Evolutionary conservation across 1,140 invertebrate genomes (phyloP), one percentile per base, ranked within the genome.

Genomic region (Helicoverpa zea): DNA sequence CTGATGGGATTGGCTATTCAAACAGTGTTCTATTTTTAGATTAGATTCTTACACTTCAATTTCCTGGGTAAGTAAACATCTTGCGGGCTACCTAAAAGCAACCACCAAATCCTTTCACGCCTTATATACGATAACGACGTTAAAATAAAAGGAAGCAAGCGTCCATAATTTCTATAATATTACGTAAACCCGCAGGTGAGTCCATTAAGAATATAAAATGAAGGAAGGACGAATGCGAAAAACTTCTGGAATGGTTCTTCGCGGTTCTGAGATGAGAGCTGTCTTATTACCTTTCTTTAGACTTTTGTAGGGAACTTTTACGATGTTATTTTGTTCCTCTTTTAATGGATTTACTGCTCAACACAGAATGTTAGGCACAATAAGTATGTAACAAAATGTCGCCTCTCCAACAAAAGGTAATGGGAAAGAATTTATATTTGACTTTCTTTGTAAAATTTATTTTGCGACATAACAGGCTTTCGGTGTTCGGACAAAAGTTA

Each of bases 181-280:
- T 84, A 87, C 84, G 86, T 80, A 77, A 64, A 81, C 79, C 82
- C 81, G 59, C 70, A 77, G 83, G 75, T 81, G 80, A 88, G 86
- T 90, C 87, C 88, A 90, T 89, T 90, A 88, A 85, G 87, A 88
- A 89, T 89, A 89, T 87, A 84, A 90, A 89, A 89, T 87, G 87
- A 86, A 85, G 84, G 85, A 84, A 83, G 87, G 82, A 80, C 81
- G 84, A 86, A 87, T 87, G 86, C 84, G 86, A 82, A 90, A 88
- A 89, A 87, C 83, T 89, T 86, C 81, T 85, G 81, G 61, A 86
- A 86, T 81, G 83, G 86, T 80, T 85, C 84, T 81, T 80, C 74
- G 68, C 81, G 83, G 83, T 87, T 88, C 79, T 84, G 66, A 87
- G 80, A 84, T 83, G 84, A 75, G 85, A 84, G 70, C 84, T 84